phyloP scores from a whole-genome alignment of 2,888 invertebrate genomes.

The Bellardia bayeri region DNA sequence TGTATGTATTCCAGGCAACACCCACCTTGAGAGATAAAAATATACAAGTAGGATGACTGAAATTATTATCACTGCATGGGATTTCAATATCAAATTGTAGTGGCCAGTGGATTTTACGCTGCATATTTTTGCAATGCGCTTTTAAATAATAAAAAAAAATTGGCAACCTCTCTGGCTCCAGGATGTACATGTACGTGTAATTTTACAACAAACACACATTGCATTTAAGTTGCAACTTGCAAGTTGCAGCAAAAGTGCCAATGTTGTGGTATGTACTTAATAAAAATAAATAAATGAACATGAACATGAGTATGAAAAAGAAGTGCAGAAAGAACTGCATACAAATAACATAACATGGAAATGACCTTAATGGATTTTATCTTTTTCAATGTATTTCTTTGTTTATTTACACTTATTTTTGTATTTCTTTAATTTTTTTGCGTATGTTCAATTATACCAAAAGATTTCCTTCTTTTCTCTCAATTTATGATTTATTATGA shows the following conservation, averaged over 20 bases:
- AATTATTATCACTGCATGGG: constrained; percentile 64
- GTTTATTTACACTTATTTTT: constrained; percentile 47
- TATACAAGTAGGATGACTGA: constrained; percentile 56
- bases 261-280: constrained; percentile 50
- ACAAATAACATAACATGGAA: constrained; percentile 55
- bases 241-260: constrained; percentile 60
- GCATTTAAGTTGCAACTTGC: constrained; percentile 39
- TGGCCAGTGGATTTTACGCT: constrained; percentile 57
- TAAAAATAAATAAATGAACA: constrained; percentile 43
- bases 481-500: constrained; percentile 59
- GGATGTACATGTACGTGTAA: constrained; percentile 21
- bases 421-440: constrained; percentile 37
- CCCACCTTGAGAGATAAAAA: constrained; percentile 47
- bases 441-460: constrained; percentile 44
- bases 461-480: not conserved
- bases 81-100: constrained; percentile 66
- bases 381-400: constrained; percentile 47
- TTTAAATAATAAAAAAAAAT: constrained; percentile 49
- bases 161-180: constrained; percentile 34
- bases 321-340: constrained; percentile 33
- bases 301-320: constrained; percentile 17
- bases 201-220: not conserved
- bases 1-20: not conserved
- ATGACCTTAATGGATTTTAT: constrained; percentile 71
- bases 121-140: constrained; percentile 55